Conservation (phyloP, 2,888 invertebrate species). For the Escarpia spicata region DNA sequence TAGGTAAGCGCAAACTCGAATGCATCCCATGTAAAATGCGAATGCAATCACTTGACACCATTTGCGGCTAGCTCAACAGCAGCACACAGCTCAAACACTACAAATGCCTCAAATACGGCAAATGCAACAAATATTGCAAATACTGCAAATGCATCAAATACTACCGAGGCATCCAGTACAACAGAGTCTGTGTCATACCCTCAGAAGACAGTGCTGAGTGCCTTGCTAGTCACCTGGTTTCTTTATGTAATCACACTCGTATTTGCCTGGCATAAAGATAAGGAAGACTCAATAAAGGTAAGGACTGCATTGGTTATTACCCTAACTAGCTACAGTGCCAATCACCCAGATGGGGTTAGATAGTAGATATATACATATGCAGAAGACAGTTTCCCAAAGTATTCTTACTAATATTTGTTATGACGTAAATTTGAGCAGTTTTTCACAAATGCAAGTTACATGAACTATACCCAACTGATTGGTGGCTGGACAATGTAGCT, state of each 20-base stretch:
- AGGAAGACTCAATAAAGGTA: neutral
- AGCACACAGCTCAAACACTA: neutral
- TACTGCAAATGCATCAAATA: neutral
- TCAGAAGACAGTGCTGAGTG: neutral
- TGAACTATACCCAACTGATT: too few species aligned
- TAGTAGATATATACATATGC: too few species aligned
- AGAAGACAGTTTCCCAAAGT: too few species aligned
- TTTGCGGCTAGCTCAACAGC: neutral
- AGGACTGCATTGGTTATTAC: neutral
- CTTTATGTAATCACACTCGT: neutral
- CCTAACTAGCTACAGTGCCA: neutral
- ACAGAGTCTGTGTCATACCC: neutral
- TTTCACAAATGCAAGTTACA: too few species aligned
- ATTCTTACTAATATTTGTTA: too few species aligned
- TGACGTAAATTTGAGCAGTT: too few species aligned
- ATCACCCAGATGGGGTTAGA: too few species aligned
- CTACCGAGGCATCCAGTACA: neutral
- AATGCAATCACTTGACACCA: neutral
- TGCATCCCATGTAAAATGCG: neutral
- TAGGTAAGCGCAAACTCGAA: neutral
- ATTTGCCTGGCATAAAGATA: neutral
- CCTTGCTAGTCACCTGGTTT: neutral
- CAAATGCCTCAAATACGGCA: neutral
- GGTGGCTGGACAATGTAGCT: too few species aligned
- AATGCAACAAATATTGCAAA: neutral